phyloP scores from a whole-genome alignment of 2,888 invertebrate genomes.

The Lepidonotus clava region DNA sequence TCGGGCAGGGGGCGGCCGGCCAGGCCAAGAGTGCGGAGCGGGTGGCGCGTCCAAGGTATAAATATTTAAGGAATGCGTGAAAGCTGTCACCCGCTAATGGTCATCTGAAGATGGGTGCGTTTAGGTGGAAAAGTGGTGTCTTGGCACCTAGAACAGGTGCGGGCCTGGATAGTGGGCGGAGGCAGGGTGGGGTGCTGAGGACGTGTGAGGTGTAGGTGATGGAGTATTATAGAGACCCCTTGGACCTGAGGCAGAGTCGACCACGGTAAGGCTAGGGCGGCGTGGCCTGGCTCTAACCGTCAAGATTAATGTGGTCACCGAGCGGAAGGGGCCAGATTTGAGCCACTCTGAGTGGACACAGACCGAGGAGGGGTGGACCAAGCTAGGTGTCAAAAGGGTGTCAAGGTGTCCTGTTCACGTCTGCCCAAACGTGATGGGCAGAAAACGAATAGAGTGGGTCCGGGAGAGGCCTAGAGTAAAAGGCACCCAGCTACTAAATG shows the following conservation, averaged over 20 bases:
- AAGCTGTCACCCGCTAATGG: slow-evolving; percentile 32
- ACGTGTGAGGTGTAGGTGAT: background rate
- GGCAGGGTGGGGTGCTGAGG: background rate
- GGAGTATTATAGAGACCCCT: background rate
- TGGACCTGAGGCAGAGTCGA: background rate
- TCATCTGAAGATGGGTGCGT: slow-evolving; percentile 15
- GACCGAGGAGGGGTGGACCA: background rate
- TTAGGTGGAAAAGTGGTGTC: background rate
- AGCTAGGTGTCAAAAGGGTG: too few species aligned
- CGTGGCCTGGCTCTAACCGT: background rate
- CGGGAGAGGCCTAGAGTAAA: too few species aligned
- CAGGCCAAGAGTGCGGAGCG: too few species aligned
- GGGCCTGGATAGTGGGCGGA: background rate
- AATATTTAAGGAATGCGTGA: slow-evolving; percentile 44
- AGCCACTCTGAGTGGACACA: background rate
- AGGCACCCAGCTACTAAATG: too few species aligned
- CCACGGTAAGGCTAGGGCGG: background rate
- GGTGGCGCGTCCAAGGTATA: slow-evolving; percentile 19
- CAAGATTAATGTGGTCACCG: background rate
- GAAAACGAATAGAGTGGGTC: too few species aligned
- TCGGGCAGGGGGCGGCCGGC: background rate
- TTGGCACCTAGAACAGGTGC: background rate
- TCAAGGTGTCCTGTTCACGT: too few species aligned
- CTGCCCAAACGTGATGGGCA: too few species aligned
- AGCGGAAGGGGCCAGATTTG: background rate